Evolutionary conservation across 2,113 vertebrate genomes (phyloP).

Genomic region (Ammodramus savannarum): DNA sequence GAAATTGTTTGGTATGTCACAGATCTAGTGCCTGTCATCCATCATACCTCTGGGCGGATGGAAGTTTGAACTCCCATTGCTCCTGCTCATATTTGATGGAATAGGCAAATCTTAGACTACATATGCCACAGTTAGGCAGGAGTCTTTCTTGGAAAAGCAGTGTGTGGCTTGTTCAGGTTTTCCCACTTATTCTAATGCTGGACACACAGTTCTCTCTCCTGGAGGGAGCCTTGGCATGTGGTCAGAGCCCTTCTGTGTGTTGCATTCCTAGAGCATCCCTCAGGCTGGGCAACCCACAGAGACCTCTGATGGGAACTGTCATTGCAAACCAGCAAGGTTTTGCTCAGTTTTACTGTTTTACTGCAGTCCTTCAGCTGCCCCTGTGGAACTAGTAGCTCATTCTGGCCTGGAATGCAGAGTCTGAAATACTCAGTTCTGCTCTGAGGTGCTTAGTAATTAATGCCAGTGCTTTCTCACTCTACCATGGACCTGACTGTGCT

Average conservation of each 20-base stretch:
- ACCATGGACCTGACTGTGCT: not conserved
- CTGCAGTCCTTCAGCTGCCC: not conserved
- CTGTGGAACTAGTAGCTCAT: not conserved
- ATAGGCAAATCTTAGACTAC: not conserved
- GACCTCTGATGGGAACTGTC: accelerated
- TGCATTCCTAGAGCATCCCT: not conserved
- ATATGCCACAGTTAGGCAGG: not conserved
- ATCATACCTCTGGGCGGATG: not conserved
- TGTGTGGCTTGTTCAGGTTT: not conserved
- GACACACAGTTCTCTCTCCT: not conserved
- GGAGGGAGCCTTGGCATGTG: not conserved
- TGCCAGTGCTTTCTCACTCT: not conserved
- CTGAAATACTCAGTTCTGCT: not conserved
- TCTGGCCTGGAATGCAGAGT: not conserved
- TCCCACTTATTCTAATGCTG: not conserved
- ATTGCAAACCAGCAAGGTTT: not conserved
- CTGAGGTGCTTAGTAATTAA: not conserved
- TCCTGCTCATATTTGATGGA: not conserved
- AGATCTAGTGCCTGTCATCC: not conserved
- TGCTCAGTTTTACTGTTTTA: not conserved
- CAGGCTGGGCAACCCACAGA: not conserved
- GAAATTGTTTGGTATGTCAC: not conserved
- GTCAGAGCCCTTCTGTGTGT: not conserved
- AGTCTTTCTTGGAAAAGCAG: not conserved
- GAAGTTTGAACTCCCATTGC: not conserved